A percentile compares a stretch with the other conserved stretches of the same genome.
These are phyloP conservation scores for Microplitis mediator DNA, from an alignment of 1,140 invertebrate species.

Conservation along the genomic window DNA sequence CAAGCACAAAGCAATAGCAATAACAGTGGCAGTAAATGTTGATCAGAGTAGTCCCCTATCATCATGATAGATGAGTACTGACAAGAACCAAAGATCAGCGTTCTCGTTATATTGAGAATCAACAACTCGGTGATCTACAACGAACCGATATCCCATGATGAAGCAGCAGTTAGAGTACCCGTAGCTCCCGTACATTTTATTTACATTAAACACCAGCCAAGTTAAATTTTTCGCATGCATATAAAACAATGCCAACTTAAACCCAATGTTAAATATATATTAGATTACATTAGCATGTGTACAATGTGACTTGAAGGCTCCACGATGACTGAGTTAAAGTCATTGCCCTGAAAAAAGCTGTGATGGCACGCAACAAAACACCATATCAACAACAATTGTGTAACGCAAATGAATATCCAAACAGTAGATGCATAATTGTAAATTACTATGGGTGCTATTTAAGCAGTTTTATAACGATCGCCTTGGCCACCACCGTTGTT, in stretches of 20 bases:
- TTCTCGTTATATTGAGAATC: too few relatives aligned
- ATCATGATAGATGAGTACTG: too few relatives aligned
- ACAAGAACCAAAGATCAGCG: too few relatives aligned
- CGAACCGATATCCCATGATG: not conserved
- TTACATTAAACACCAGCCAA: not conserved
- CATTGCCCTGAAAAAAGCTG: slow-evolving; percentile 31
- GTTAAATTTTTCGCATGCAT: slow-evolving; percentile 3
- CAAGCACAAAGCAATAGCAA: too few relatives aligned
- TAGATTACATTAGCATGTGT: slow-evolving; percentile 2
- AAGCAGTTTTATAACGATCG: slow-evolving; percentile 49
- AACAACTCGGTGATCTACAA: too few relatives aligned
- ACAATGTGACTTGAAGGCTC: slow-evolving; percentile 1
- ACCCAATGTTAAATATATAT: slow-evolving; percentile 8
- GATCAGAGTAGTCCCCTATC: too few relatives aligned
- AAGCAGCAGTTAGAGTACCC: not conserved
- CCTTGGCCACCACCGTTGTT: slow-evolving; percentile 24
- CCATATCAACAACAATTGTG: slow-evolving; percentile 3
- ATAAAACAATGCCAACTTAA: too few relatives aligned
- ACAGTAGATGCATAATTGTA: not conserved
- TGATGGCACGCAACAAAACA: slow-evolving; percentile 17
- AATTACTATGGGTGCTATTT: slow-evolving; percentile 37
- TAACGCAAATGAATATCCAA: slow-evolving; percentile 30
- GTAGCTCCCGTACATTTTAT: not conserved
- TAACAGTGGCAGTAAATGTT: too few relatives aligned
- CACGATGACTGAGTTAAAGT: slow-evolving; percentile 9